A percentile compares a stretch with the other conserved stretches of the same genome.
Conservation (phyloP, 2,888 invertebrate genomes). For the Lasioglossum figueresi region DNA sequence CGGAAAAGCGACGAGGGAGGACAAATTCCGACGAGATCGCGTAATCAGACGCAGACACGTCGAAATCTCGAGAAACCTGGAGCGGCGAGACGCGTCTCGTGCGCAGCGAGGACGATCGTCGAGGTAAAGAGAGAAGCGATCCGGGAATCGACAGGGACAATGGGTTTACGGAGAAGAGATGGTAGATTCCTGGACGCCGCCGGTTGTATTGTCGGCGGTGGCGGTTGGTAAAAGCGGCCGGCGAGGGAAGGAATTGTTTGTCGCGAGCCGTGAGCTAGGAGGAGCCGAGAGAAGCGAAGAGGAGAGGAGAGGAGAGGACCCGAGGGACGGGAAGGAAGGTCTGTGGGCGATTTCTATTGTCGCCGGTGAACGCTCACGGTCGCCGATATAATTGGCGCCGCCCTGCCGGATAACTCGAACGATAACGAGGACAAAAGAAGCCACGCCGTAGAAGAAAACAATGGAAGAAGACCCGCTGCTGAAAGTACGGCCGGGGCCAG, state of each 20-base stretch:
- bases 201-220: slow-evolving; percentile 66
- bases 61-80: neutral
- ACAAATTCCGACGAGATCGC: neutral
- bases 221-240: slow-evolving; percentile 39
- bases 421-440: slow-evolving; percentile 78
- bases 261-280: slow-evolving; percentile 16
- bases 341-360: slow-evolving; percentile 79
- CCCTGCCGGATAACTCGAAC: slow-evolving; percentile 74
- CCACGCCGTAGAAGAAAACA: slow-evolving; percentile 67
- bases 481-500: slow-evolving; percentile 35
- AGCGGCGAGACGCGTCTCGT: neutral
- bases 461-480: slow-evolving; percentile 53
- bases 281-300: slow-evolving; percentile 15
- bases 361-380: slow-evolving; percentile 61
- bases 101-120: neutral
- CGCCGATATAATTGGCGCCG: slow-evolving; percentile 77
- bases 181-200: slow-evolving; percentile 39
- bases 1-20: neutral
- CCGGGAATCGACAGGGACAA: slow-evolving; percentile 63
- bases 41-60: neutral
- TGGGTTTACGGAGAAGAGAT: slow-evolving; percentile 41
- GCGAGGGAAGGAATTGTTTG: slow-evolving; percentile 32
- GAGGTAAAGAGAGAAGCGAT: slow-evolving; percentile 3
- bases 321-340: slow-evolving; percentile 57
- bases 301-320: slow-evolving; percentile 1